Percentiles rank a stretch among this genome's conserved stretches.
Conservation (phyloP, 1,140 invertebrate genomes). For the Melipona quadrifasciata region DNA sequence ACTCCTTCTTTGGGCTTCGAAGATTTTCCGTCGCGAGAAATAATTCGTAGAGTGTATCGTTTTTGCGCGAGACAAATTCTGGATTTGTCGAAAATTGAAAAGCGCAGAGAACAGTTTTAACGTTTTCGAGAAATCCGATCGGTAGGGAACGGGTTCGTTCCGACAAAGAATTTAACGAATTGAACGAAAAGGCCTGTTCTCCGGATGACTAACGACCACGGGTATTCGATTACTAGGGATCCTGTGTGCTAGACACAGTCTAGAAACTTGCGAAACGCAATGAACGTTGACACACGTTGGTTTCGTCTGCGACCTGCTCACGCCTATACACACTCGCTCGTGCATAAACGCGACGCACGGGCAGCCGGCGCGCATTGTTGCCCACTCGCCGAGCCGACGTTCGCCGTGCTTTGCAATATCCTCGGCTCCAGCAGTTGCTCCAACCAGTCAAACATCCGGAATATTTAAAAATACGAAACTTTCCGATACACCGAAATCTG, state of each 20-base stretch:
- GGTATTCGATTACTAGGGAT: slow-evolving; percentile 55
- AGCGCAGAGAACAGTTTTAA: background rate
- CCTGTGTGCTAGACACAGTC: slow-evolving; percentile 57
- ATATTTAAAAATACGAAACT: background rate
- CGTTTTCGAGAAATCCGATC: no score
- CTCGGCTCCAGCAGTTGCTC: background rate
- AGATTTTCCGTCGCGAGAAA: background rate
- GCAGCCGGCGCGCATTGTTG: slow-evolving; percentile 48
- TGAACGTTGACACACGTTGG: slow-evolving; percentile 64
- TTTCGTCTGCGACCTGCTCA: slow-evolving; percentile 65
- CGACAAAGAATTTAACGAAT: slow-evolving; percentile 35
- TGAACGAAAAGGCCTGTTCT: slow-evolving; percentile 43
- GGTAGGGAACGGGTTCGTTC: background rate
- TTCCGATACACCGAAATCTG: background rate
- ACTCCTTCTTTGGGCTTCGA: no score
- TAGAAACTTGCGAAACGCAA: slow-evolving; percentile 66
- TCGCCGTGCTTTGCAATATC: slow-evolving; percentile 21
- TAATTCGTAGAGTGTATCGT: no score
- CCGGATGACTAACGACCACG: slow-evolving; percentile 47
- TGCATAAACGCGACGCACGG: slow-evolving; percentile 46
- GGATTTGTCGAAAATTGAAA: background rate
- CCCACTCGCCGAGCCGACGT: slow-evolving; percentile 48
- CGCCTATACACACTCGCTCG: slow-evolving; percentile 61
- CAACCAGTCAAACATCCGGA: background rate
- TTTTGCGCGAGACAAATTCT: background rate